Evolutionary conservation across 2,888 invertebrate species (phyloP), one percentile per base, ranked within the genome.

Genomic region (Laspeyria flexula): DNA sequence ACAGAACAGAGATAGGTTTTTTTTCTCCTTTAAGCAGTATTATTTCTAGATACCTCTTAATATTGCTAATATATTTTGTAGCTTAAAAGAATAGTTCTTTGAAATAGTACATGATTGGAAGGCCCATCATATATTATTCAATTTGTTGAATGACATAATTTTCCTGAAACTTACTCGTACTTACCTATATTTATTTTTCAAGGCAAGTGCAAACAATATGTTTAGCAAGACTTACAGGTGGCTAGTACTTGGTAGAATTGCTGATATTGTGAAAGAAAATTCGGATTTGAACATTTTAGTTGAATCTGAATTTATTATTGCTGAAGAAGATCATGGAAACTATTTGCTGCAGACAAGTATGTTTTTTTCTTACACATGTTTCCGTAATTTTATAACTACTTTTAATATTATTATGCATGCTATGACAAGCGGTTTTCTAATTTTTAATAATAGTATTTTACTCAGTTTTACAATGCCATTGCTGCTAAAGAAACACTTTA

Each of bases 221-320:
- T 79, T 84, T 48, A 55, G 55, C 9, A 79, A 70, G 43, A 78
- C 81, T 2, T 75, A 79, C 48, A 77, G 85, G 48, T 89, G 88
- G 88, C 45, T 88, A 0, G 43, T 88, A 13, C 49, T 88, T 18
- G 66, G 64, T 25, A 65, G 65, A 45, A 16, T 43, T 7, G 25
- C 51, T 15, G 42, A 27, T 9, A 21, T 73, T 7, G 49, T 65
- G 13, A 3, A 37, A n/a, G 55, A 75, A 56, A 41, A 84, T 16
- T 18, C 57, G 0, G 41, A 72, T 16, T 31, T 79, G 1, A 51
- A 57, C n/a, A 68, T 88, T 46, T 59, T 78, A 1, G 49, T 77
- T n/a, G 81, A 88, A 68, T 80, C 88, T 2, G 82, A 88, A 54
- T 75, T 88, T 10, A 67, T 84, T 9, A 18, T 85, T 9, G 59